Base-by-base conservation (phyloP, 1,140 invertebrate genomes). In the Lamellibrachia luymesi region DNA sequence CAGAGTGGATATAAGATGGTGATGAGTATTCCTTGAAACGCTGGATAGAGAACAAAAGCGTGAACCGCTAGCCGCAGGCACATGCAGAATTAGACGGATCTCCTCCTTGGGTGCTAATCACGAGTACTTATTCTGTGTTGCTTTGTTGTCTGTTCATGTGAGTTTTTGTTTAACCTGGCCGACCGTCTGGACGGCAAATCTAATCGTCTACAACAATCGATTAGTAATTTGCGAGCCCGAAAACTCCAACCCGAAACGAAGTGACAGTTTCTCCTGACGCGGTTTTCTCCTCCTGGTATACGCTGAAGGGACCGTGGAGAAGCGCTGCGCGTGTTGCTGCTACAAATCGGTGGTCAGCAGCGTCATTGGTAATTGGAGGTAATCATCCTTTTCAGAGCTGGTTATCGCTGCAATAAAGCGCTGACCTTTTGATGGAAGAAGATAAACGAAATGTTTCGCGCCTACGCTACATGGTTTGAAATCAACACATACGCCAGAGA, bases 121-220 rank as follows among this genome's bases (percentile, higher is more conserved):
- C 64, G 64, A 80, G 25, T 80, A 22, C 38, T 38, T 80, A 6
- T 22, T 22, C 64, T 4, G 17, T 80, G 64, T 80, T 80, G 8
- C 64, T 80, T 80, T 80, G 64, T 80, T 80, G 64, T 22, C 64
- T 22, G 64, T 17, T 80, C 64, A 22, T 80, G 64, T 10, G 64
- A 80, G 64, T 80, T 80, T 80, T 80, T 80, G 64, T 80, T 80
- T 80, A 80, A 22, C 25, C 25, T 80, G 64, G 25, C 2, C 13
- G 64, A 17, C 7, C 64, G 64, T 80, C 64, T 80, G 64, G 64
- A 80, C 17, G 64, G 64, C 64, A 80, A 80, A 80, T 80, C 64
- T 80, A 80, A 80, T 80, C 64, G 64, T 80, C 64, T 80, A 80
- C 64, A 80, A 80, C 64, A 22, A 80, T 80, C 64, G 64, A 80